A percentile compares a stretch with the other conserved stretches of the same genome.
These are phyloP conservation scores for Oryctes rhinoceros DNA, from an alignment of 1,140 invertebrate species.

Conservation along the genomic window DNA sequence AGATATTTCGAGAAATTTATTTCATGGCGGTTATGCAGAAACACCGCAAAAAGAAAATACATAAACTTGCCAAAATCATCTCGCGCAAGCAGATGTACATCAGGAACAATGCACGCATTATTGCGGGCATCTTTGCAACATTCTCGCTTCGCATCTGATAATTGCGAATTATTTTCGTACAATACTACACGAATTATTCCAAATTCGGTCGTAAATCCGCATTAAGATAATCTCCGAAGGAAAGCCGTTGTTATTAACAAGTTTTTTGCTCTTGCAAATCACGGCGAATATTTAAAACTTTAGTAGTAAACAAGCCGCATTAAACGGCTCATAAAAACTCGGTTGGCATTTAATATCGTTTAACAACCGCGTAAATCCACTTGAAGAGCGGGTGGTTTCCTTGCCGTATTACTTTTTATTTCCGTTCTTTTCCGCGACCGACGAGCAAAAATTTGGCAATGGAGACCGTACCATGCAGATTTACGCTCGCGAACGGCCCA, in stretches of 20 bases:
- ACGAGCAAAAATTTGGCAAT: slow-evolving; percentile 15
- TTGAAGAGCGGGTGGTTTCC: slow-evolving; percentile 12
- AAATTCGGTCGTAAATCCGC: background rate
- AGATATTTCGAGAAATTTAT: too few species aligned
- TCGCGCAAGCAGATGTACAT: too few species aligned
- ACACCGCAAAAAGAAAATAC: too few species aligned
- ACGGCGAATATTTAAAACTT: slow-evolving; percentile 10
- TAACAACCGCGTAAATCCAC: slow-evolving; percentile 28
- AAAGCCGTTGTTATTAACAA: slow-evolving; percentile 4
- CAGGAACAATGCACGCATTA: too few species aligned
- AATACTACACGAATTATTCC: background rate
- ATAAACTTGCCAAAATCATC: too few species aligned
- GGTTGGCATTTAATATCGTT: slow-evolving; percentile 32
- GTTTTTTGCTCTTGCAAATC: slow-evolving; percentile 18
- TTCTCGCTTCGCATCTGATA: too few species aligned
- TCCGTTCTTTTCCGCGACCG: slow-evolving; percentile 16
- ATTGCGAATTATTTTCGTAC: too few species aligned
- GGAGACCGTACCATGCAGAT: background rate
- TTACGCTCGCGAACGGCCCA: background rate
- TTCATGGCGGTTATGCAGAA: too few species aligned
- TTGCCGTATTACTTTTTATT: slow-evolving; percentile 22
- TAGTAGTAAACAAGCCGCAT: slow-evolving; percentile 1
- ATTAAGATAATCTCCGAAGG: background rate
- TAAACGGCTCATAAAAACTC: slow-evolving; percentile 23
- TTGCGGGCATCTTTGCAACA: too few species aligned